These are phyloP conservation scores for Drosophila azteca DNA, from an alignment of 1,140 invertebrate species.

Conservation along the genomic window DNA sequence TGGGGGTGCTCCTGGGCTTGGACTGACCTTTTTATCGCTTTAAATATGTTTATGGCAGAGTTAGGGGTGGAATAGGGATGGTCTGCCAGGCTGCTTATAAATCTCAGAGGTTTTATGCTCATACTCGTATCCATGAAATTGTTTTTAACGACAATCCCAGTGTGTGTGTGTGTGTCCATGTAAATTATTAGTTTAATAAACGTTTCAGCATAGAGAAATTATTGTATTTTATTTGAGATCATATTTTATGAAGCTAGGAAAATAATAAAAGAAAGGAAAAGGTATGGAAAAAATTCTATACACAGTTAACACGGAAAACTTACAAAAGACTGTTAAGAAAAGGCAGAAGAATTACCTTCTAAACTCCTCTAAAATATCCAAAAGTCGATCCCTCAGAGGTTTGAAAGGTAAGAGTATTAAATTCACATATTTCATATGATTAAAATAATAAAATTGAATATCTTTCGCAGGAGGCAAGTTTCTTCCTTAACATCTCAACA, in stretches of 20 bases:
- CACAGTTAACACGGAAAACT: no score
- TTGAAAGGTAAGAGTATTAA: no score
- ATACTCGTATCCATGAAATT: constrained; percentile 63
- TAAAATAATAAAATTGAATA: no score
- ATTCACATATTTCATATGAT: no score
- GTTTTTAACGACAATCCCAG: constrained; percentile 79
- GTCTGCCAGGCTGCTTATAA: constrained; percentile 48
- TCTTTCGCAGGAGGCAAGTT: no score
- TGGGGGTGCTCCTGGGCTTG: not conserved
- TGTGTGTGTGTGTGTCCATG: constrained; percentile 59
- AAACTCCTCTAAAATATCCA: not conserved
- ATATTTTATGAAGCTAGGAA: constrained; percentile 15
- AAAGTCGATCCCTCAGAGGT: no score
- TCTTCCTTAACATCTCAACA: no score
- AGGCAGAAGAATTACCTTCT: not conserved
- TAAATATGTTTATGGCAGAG: constrained; percentile 68
- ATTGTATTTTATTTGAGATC: constrained; percentile 31
- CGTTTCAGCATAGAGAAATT: constrained; percentile 39
- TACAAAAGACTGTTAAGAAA: not conserved
- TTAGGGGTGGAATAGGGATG: not conserved
- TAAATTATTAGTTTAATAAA: constrained; percentile 82
- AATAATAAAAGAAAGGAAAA: not conserved
- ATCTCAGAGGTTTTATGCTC: constrained; percentile 60
- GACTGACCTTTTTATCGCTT: constrained; percentile 77
- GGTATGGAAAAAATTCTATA: not conserved